These are phyloP conservation scores for Drosophila cracens DNA, from an alignment of 2,888 invertebrate genomes.

Conservation along the genomic window DNA sequence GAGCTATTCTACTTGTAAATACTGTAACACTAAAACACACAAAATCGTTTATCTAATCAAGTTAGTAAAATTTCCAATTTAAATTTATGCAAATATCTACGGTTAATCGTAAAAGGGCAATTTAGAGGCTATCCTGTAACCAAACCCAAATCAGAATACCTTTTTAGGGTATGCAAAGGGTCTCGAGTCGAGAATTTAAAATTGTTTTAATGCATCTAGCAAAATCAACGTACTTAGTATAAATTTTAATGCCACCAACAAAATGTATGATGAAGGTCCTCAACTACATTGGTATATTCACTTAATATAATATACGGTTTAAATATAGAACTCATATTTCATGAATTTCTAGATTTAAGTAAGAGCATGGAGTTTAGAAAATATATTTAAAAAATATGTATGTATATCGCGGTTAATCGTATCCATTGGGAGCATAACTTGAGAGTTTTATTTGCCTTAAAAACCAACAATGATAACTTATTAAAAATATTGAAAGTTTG, in stretches of 20 bases:
- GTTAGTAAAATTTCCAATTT: constrained; percentile 54
- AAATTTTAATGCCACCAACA: constrained; percentile 52
- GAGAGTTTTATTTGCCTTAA: constrained; percentile 61
- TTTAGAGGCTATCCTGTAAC: constrained; percentile 57
- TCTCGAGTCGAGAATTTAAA: constrained; percentile 24
- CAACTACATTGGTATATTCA: constrained; percentile 40
- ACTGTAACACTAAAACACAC: constrained; percentile 40
- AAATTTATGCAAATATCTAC: constrained; percentile 45
- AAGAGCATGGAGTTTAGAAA: constrained; percentile 34
- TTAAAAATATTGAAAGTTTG: constrained; percentile 34
- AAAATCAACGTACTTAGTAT: constrained; percentile 50
- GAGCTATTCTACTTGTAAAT: constrained; percentile 82
- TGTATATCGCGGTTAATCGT: constrained; percentile 12
- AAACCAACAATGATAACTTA: constrained; percentile 48
- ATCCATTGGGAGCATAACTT: constrained; percentile 44
- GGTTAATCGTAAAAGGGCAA: constrained; percentile 44
- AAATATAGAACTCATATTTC: constrained; percentile 52
- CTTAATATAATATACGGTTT: constrained; percentile 39
- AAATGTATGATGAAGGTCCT: constrained; percentile 32
- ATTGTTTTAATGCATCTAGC: constrained; percentile 57
- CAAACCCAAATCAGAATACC: constrained; percentile 36
- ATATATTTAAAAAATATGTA: constrained; percentile 15
- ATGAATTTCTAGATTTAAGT: constrained; percentile 65
- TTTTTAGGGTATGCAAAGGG: constrained; percentile 10
- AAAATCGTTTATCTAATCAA: constrained; percentile 41